Evolutionary conservation across 2,797 vertebrate genomes (phyloP).

Genomic region (Sternotherus odoratus): DNA sequence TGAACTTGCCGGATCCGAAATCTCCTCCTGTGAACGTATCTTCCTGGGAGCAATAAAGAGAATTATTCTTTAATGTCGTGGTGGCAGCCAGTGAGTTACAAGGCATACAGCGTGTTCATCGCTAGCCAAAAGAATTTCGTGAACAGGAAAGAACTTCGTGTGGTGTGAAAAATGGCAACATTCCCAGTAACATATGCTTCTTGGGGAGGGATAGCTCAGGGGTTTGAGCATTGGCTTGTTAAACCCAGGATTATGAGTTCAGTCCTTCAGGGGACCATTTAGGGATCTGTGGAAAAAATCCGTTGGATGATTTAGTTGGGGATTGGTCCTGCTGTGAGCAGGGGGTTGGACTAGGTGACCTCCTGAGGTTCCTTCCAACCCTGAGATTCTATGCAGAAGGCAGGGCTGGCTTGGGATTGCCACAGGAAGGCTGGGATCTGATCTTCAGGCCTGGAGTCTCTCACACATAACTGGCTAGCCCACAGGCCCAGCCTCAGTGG

Average conservation of each 20-base stretch:
- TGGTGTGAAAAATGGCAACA: neutral
- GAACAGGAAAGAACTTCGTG: neutral
- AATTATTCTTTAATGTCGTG: conserved; percentile 22
- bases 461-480: neutral
- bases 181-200: neutral
- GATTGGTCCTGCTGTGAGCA: too few relatives aligned
- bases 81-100: neutral
- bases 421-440: neutral
- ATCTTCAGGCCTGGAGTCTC: neutral
- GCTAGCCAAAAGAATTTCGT: neutral
- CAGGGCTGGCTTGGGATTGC: neutral
- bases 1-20: conserved; percentile 36
- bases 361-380: too few relatives aligned
- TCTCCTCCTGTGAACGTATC: conserved; percentile 44
- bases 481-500: neutral
- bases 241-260: too few relatives aligned
- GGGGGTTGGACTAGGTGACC: too few relatives aligned
- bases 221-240: too few relatives aligned
- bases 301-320: too few relatives aligned
- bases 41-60: conserved; percentile 59
- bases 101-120: neutral
- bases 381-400: too few relatives aligned
- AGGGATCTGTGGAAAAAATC: too few relatives aligned
- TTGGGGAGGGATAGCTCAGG: too few relatives aligned
- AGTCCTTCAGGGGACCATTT: too few relatives aligned